A percentile compares a stretch with the other conserved stretches of the same genome.
phyloP scores from a whole-genome alignment of 2,888 invertebrate genomes.

The Linnaemya vulpina region DNA sequence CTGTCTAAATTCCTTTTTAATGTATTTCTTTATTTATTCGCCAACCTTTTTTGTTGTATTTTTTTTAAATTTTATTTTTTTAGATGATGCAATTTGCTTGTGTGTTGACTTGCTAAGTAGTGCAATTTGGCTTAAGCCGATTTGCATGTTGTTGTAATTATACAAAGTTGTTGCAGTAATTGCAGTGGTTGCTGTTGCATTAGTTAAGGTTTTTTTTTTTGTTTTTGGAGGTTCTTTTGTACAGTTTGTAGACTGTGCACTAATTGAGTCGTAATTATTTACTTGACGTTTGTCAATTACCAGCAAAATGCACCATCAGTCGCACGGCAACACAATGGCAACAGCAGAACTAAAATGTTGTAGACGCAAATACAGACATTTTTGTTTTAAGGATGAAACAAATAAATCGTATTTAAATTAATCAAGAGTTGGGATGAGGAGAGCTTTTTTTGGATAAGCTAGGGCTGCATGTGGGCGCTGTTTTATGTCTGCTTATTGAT shows the following conservation, averaged over 20 bases:
- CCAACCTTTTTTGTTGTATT: background rate
- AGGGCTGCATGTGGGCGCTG: too few relatives aligned
- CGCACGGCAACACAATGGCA: constrained; percentile 34
- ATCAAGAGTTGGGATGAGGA: constrained; percentile 14
- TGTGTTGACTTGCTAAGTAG: constrained; percentile 51
- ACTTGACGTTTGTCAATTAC: constrained; percentile 71
- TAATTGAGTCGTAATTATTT: constrained; percentile 72
- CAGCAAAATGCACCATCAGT: constrained; percentile 44
- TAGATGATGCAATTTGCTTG: constrained; percentile 49
- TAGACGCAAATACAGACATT: constrained; percentile 8
- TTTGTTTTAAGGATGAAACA: background rate
- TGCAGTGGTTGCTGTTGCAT: constrained; percentile 49
- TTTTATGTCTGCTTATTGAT: too few relatives aligned
- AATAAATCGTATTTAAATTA: constrained; percentile 35
- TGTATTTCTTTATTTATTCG: constrained; percentile 41
- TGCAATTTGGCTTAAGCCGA: constrained; percentile 61
- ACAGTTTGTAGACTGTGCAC: constrained; percentile 66
- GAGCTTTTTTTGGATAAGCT: background rate
- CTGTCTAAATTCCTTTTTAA: constrained; percentile 47
- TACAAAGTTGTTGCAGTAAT: constrained; percentile 46
- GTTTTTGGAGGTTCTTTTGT: constrained; percentile 8
- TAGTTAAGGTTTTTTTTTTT: constrained; percentile 27
- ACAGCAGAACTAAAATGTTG: constrained; percentile 34
- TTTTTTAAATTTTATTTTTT: too few relatives aligned
- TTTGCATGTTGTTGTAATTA: constrained; percentile 48